Evolutionary conservation across 2,888 invertebrate species (phyloP), one percentile per base, ranked within the genome.

Genomic region (Isoperla grammatica): DNA sequence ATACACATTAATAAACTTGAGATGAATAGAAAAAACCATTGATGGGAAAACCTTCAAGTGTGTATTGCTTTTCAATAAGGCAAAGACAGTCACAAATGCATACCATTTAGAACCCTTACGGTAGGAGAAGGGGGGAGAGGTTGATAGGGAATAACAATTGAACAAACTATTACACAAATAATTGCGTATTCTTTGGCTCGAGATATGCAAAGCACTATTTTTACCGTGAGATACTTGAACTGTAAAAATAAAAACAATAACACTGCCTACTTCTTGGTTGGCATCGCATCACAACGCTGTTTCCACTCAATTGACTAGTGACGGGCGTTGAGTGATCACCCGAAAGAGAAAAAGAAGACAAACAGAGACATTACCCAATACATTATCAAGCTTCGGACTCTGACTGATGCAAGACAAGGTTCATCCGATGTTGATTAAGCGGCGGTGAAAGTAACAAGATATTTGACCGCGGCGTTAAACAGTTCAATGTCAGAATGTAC

Each of bases 61-160:
- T 61, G 61, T 63, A 63, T 63, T 63, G 63, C 63, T 63, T 63
- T 53, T 59, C 46, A 63, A 59, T 63, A 61, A 63, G 61, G 63
- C 61, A 60, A 57, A 62, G 60, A 54, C 55, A 58, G 57, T 55
- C 19, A 20, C 20, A 46, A 20, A 46, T 46, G 9, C 22, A 1
- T 20, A 22, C 9, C 1, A 46, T 46, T 3, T 5, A 46, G 8
- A 20, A 17, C 20, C 13, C 12, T 5, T 11, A 19, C 46, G 11
- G 46, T 4, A 22, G 19, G 19, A 19, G 19, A 19, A 9, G 45
- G 11, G 9, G 45, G 15, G 15, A 45, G 15, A 45, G 17, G 15
- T 11, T 3, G 4, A 40, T 13, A 45, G 15, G 45, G 15, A 45
- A 13, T 45, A 6, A 13, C 15, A 45, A 29, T 40, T 40, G 11